Base-by-base conservation (phyloP, 2,888 invertebrate species). In the Chrysodeixis includens region DNA sequence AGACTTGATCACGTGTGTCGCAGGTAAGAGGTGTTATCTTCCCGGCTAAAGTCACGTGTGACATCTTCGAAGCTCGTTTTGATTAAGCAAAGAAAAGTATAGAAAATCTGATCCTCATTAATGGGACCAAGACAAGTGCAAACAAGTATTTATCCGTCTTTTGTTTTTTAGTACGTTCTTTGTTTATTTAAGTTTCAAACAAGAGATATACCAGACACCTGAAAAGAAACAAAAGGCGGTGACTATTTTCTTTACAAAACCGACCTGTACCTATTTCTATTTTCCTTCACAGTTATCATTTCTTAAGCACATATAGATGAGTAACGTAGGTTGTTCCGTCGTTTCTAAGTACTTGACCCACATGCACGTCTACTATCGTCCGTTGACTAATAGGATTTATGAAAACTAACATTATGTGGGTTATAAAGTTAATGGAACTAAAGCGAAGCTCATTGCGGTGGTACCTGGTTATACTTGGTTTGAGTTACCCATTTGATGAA, bases 321-420 rank as follows among this genome's bases (percentile, higher is more conserved):
- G 79, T 84, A 83, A 84, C 72, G 71, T 70, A 64, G 70, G 69
- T 74, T 81, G 79, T 79, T 83, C 81, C 85, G 82, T 81, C 85
- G 85, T 85, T 92, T 91, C 91, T 84, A 80, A 89, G 90, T 90
- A 91, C 85, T 85, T 89, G 92, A 90, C 92, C 92, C 78, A 71
- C 54, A 87, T 82, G 81, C 81, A 52, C 52, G 49, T 44, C 60
- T 49, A 63, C 66, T 68, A 65, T 56, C 56, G 59, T 74, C 68
- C 63, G 78, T 80, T 85, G 81, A 82, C 81, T 82, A 81, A 82
- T 76, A 62, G 58, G 81, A 81, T 82, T 79, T 84, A 82, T 74
- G 78, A 76, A 76, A 71, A 71, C 58, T 62, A 62, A 74, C 61
- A 60, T 68, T 56, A 65, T 44, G 62, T 68, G 26, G 26, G 60